Conservation (phyloP, 1,140 invertebrate species). For the Agrypnia vestita region DNA sequence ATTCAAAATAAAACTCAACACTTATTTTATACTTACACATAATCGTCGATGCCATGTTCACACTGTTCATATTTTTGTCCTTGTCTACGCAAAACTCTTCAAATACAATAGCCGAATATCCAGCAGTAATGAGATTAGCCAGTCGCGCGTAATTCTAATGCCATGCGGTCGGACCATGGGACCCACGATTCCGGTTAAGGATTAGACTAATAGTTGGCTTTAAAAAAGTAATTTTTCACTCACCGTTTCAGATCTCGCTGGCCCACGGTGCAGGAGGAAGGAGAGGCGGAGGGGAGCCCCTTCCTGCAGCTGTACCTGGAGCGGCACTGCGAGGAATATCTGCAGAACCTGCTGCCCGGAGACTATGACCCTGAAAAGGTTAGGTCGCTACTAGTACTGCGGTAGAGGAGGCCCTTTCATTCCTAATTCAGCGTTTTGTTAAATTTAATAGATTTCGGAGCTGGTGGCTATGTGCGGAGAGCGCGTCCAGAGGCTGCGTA, state of each 20-base stretch:
- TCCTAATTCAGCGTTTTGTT: background rate
- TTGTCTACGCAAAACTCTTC: too few relatives aligned
- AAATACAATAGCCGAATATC: too few relatives aligned
- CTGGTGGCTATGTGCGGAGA: constrained; percentile 47
- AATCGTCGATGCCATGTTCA: too few relatives aligned
- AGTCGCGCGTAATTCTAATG: too few relatives aligned
- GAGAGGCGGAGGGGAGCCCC: constrained; percentile 39
- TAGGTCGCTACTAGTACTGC: background rate
- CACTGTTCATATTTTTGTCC: too few relatives aligned
- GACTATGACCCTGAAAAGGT: constrained; percentile 57
- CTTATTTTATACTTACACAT: too few relatives aligned
- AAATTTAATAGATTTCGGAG: constrained; percentile 52
- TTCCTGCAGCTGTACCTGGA: constrained; percentile 54
- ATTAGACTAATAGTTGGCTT: too few relatives aligned
- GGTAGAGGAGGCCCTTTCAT: background rate
- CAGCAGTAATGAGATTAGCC: too few relatives aligned
- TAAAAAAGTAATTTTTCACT: too few relatives aligned
- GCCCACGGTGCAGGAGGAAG: background rate
- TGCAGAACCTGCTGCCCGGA: constrained; percentile 49
- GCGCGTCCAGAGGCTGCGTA: constrained; percentile 38
- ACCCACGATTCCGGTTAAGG: too few relatives aligned
- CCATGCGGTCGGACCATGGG: too few relatives aligned
- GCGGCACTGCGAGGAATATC: constrained; percentile 49
- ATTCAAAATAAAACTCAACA: too few relatives aligned
- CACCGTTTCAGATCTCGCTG: constrained; percentile 18